Evolutionary conservation across 2,797 vertebrate genomes (phyloP).

Genomic region (Leptatherina wallacei): DNA sequence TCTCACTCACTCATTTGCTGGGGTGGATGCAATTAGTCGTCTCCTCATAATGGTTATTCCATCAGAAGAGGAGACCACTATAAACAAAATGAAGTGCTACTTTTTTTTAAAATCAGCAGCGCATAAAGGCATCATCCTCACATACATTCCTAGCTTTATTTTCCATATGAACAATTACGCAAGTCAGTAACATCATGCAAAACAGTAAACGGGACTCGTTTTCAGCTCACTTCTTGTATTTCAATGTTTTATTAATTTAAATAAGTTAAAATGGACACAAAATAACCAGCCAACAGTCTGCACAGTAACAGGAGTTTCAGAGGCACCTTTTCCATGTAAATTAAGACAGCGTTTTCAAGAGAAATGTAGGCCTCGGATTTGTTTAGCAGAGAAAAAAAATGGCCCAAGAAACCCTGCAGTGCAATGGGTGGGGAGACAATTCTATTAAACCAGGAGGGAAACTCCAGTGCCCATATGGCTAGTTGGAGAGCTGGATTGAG

Average conservation of each 20-base stretch:
- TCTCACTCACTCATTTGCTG: constrained; percentile 57
- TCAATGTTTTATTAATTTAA: constrained; percentile 86
- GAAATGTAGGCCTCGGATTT: constrained; percentile 72
- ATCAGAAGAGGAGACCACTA: constrained; percentile 61
- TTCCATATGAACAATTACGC: not conserved
- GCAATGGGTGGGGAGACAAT: constrained; percentile 47
- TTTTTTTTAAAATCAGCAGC: constrained; percentile 9
- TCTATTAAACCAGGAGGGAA: constrained; percentile 54
- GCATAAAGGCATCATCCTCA: constrained; percentile 17
- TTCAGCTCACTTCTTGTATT: constrained; percentile 68
- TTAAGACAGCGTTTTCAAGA: constrained; percentile 74
- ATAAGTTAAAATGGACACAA: constrained; percentile 86
- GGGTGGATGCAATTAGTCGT: constrained; percentile 71
- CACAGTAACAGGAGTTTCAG: constrained; percentile 71
- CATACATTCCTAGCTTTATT: not conserved
- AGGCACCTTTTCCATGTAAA: constrained; percentile 71
- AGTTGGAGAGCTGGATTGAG: constrained; percentile 28
- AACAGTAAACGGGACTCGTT: constrained; percentile 29
- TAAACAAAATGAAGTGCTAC: constrained; percentile 51
- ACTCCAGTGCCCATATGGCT: constrained; percentile 45
- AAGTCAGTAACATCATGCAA: constrained; percentile 4
- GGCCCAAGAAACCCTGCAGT: constrained; percentile 60
- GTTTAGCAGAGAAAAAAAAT: constrained; percentile 63
- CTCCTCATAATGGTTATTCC: constrained; percentile 61
- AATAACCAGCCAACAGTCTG: constrained; percentile 74